These are phyloP conservation scores for Bergia sp. DNA, from an alignment of 92 coral and sea anemone genomes.

Conservation along the genomic window DNA sequence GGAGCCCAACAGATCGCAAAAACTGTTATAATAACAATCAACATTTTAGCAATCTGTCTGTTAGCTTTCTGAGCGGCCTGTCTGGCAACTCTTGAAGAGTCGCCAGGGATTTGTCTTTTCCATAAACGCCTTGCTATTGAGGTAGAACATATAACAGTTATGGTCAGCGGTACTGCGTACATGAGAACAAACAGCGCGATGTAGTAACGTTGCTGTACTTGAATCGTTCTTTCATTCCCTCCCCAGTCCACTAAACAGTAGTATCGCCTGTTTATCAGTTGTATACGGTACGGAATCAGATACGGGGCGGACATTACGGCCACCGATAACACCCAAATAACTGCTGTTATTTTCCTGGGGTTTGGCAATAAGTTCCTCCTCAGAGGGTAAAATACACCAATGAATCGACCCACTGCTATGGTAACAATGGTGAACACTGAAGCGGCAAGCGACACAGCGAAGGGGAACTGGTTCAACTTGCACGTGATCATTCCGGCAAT, in stretches of 20 bases:
- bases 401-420: conserved; percentile 71
- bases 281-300: conserved; percentile 55
- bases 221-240: conserved; percentile 34
- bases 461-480: conserved; percentile 66
- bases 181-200: conserved; percentile 61
- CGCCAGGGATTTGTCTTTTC: conserved; percentile 62
- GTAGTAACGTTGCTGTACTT: conserved; percentile 54
- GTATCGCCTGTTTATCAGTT: conserved; percentile 33
- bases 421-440: conserved; percentile 70
- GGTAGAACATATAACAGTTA: conserved; percentile 56
- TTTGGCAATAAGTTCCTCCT: conserved; percentile 45
- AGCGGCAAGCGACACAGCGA: conserved; percentile 73
- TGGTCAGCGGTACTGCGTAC: conserved; percentile 61
- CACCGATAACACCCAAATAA: conserved; percentile 65
- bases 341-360: conserved; percentile 52
- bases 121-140: conserved; percentile 66
- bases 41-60: conserved; percentile 66
- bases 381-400: conserved; percentile 62
- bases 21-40: conserved; percentile 60
- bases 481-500: conserved; percentile 67
- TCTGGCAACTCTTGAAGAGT: conserved; percentile 4
- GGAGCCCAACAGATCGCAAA: conserved; percentile 80
- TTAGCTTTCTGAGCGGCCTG: conserved; percentile 54
- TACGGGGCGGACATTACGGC: conserved; percentile 66
- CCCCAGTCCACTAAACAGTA: conserved; percentile 66